Percentiles rank a stretch among this genome's conserved stretches.
Evolutionary conservation across 1,140 invertebrate species (phyloP).

Genomic region (Gonioctena quinquepunctata): DNA sequence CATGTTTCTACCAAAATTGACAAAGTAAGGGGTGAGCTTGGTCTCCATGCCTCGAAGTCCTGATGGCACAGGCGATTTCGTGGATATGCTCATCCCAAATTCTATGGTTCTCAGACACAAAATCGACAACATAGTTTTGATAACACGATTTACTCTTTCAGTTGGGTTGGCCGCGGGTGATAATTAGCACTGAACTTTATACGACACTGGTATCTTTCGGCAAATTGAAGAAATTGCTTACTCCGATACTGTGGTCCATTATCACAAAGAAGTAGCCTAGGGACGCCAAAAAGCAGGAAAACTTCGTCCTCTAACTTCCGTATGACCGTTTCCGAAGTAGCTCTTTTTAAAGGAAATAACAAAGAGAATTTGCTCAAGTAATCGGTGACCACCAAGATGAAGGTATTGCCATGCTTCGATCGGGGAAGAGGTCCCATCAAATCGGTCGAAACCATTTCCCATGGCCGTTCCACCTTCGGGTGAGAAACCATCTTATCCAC

Average conservation of each 20-base stretch:
- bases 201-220: neutral
- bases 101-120: constrained; percentile 28
- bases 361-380: constrained; percentile 17
- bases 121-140: neutral
- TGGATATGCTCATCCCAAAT: constrained; percentile 28
- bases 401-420: constrained; percentile 4
- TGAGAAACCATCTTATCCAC: constrained; percentile 33
- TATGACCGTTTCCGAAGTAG: neutral
- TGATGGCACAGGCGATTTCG: constrained; percentile 27
- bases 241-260: constrained; percentile 4
- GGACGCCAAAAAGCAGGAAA: constrained; percentile 30
- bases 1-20: constrained; percentile 25
- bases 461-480: constrained; percentile 14
- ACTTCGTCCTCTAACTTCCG: constrained; percentile 13
- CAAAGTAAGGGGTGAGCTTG: constrained; percentile 36
- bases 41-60: constrained; percentile 23
- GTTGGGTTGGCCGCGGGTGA: neutral
- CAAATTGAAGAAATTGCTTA: constrained; percentile 5
- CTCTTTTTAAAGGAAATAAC: constrained; percentile 15
- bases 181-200: neutral
- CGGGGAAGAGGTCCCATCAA: constrained; percentile 13
- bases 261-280: constrained; percentile 10
- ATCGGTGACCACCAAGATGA: constrained; percentile 16
- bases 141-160: neutral
- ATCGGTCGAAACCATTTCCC: constrained; percentile 12